Conservation (phyloP, 2,888 invertebrate genomes). For the Frankliniella intonsa region DNA sequence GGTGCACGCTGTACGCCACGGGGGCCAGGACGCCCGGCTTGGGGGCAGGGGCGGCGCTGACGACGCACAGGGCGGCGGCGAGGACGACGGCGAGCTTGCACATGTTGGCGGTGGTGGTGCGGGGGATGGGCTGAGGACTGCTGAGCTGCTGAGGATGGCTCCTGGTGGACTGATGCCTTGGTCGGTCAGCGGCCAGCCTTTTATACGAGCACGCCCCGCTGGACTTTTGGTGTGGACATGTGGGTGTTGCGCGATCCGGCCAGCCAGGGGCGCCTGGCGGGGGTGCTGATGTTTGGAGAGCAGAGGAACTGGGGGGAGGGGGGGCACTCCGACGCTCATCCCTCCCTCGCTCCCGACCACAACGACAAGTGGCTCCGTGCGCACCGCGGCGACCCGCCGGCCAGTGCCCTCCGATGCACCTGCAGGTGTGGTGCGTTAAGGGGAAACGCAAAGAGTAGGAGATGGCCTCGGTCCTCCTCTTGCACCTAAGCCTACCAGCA, state of each 20-base stretch:
- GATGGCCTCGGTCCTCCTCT: too few relatives aligned
- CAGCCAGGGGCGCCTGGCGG: not conserved
- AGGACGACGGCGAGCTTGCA: constrained; percentile 27
- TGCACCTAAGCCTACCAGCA: too few relatives aligned
- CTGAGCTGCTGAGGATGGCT: not conserved
- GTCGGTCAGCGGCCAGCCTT: not conserved
- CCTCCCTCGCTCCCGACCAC: too few relatives aligned
- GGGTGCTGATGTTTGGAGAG: not conserved
- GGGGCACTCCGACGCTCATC: too few relatives aligned
- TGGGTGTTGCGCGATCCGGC: not conserved
- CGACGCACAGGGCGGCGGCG: constrained; percentile 11
- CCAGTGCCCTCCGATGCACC: too few relatives aligned
- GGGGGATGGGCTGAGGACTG: not conserved
- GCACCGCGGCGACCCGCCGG: too few relatives aligned
- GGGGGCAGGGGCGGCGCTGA: constrained; percentile 3
- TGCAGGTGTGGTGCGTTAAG: too few relatives aligned
- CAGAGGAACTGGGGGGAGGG: not conserved
- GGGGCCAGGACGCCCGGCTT: constrained; percentile 30
- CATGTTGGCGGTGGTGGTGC: not conserved
- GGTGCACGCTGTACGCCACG: constrained; percentile 30
- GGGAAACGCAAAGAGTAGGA: too few relatives aligned
- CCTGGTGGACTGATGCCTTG: not conserved
- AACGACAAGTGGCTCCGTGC: too few relatives aligned
- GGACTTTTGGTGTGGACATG: not conserved
- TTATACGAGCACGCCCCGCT: not conserved